Conservation (phyloP, 2,888 invertebrate species). For the Ypsolopha scabrella region DNA sequence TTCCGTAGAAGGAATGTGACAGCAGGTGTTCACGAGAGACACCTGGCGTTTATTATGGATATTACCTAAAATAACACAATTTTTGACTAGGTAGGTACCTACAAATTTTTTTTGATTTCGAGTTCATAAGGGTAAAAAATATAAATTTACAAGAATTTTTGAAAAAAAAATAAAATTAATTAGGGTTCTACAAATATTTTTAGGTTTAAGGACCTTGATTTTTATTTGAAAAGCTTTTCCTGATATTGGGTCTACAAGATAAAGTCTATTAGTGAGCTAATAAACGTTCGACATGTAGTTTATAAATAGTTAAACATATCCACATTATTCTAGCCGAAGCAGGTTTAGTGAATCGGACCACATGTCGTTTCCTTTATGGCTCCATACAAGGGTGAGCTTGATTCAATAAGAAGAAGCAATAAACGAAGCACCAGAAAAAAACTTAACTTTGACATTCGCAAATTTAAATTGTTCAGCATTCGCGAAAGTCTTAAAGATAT, state of each 20-base stretch:
- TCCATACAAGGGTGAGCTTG: conserved; percentile 34
- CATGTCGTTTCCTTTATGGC: conserved; percentile 64
- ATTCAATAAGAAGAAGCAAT: not conserved
- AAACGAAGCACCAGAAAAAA: no score
- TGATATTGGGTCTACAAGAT: not conserved
- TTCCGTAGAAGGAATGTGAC: conserved; percentile 46
- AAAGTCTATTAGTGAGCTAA: not conserved
- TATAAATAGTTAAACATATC: conserved; percentile 17
- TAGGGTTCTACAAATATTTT: not conserved
- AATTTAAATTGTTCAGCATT: not conserved
- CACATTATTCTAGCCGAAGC: conserved; percentile 21
- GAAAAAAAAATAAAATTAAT: not conserved
- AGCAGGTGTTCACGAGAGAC: conserved; percentile 49
- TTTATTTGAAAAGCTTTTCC: not conserved
- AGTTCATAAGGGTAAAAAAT: not conserved
- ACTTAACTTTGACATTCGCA: not conserved
- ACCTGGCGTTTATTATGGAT: conserved; percentile 26
- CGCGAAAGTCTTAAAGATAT: no score
- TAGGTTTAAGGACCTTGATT: not conserved
- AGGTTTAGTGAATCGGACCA: conserved; percentile 51
- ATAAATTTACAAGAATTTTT: not conserved
- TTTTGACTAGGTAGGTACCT: not conserved
- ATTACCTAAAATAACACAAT: conserved; percentile 4
- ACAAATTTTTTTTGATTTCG: not conserved
- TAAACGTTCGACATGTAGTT: not conserved